A percentile compares a stretch with the other conserved stretches of the same genome.
phyloP scores from a whole-genome alignment of 2,797 vertebrate species.

The Rhinoraja longicauda region DNA sequence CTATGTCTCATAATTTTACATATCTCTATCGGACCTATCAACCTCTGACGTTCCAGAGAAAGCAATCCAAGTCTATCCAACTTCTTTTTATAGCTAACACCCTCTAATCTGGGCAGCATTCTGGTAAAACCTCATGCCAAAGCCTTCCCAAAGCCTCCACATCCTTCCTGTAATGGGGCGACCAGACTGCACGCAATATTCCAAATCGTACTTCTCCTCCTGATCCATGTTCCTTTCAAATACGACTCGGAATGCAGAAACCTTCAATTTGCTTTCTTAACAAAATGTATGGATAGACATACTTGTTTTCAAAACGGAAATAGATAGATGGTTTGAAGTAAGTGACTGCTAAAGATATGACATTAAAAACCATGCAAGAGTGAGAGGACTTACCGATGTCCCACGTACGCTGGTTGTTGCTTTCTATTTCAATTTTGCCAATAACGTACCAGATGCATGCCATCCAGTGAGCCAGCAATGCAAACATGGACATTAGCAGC shows the following conservation, averaged over 20 bases:
- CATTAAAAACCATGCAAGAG: constrained; percentile 38
- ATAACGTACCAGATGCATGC: constrained; percentile 99
- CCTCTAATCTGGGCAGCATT: too few relatives aligned
- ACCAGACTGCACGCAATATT: too few relatives aligned
- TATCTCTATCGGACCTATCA: too few relatives aligned
- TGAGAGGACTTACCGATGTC: constrained; percentile 77
- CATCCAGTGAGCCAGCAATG: constrained; percentile 96
- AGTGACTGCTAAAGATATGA: constrained; percentile 44
- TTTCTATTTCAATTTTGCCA: constrained; percentile 92
- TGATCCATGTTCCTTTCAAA: not conserved
- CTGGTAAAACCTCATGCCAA: too few relatives aligned
- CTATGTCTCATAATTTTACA: too few relatives aligned
- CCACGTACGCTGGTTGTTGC: constrained; percentile 79
- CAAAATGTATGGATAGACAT: constrained; percentile 41
- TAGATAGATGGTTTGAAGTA: constrained; percentile 39
- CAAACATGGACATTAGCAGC: constrained; percentile 96
- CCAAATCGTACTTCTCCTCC: too few relatives aligned
- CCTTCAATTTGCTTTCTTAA: constrained; percentile 44
- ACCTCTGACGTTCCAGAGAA: too few relatives aligned
- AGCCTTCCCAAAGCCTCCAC: too few relatives aligned
- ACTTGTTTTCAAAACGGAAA: constrained; percentile 35
- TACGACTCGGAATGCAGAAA: not conserved
- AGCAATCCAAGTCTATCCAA: too few relatives aligned
- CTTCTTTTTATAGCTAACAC: too few relatives aligned
- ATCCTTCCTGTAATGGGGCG: too few relatives aligned